Evolutionary conservation across 2,888 invertebrate genomes (phyloP), one percentile per base, ranked within the genome.

Genomic region (Agriopis marginaria): DNA sequence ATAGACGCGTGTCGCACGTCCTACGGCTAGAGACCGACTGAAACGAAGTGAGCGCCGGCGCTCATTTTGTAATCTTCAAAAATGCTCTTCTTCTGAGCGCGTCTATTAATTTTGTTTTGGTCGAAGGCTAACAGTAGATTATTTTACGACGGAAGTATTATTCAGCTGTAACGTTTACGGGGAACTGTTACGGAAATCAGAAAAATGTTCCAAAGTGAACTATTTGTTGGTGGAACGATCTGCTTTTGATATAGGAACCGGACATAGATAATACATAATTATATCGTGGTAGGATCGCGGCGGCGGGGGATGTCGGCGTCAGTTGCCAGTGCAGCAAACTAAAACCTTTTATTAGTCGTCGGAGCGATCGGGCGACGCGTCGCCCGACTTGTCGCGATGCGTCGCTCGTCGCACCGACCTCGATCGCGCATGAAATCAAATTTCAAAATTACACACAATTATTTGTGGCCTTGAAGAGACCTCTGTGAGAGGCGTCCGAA

Each of bases 401-500:
- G 50, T 58, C 40, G 55, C 14, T 1, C 55, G 40, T 32, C 47
- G 12, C 12, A 0, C 11, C 58, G 61, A 44, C 12, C 63, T 68
- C 44, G n/a, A 61, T 55, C 71, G 72, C 68, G 71, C 65, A 64
- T 60, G 72, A 66, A 70, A 63, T 66, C 54, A 75, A 78, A 75
- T 76, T 77, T 76, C 74, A 73, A 78, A 74, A 77, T 76, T 67
- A 69, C 62, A 73, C 71, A 82, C 82, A 79, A 78, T 79, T 75
- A 72, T 73, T 82, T 79, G 86, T 86, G 86, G 86, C 86, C 87
- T 88, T 81, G 79, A 85, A 85, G 81, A 79, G 14, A 62, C 79
- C 82, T 77, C 76, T 66, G 70, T 64, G 74, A 69, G 80, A 70
- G 79, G 75, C 68, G 61, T 78, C 79, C 68, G 75, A 79, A 79